Evolutionary conservation across 2,113 vertebrate genomes (phyloP).

Genomic region (Pavo muticus): DNA sequence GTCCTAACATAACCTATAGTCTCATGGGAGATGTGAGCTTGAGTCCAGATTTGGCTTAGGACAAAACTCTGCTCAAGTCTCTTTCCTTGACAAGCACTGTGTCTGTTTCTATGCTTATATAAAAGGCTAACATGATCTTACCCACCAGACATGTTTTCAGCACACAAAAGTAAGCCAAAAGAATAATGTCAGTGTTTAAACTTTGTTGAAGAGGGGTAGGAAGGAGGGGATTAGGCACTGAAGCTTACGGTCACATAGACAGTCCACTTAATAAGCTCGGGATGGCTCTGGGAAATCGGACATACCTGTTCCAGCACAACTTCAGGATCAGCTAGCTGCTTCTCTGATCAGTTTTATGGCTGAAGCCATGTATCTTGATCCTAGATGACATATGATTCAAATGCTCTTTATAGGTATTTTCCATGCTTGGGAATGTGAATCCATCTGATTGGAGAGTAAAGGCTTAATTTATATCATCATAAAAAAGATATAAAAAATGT

Average conservation of each 20-base stretch:
- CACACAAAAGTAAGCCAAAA: background rate
- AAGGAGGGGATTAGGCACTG: background rate
- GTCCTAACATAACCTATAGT: background rate
- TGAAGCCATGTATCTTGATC: background rate
- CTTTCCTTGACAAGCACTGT: background rate
- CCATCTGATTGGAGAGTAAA: background rate
- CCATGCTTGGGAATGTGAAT: background rate
- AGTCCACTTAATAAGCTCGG: accelerated
- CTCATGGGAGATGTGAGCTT: background rate
- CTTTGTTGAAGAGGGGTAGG: background rate
- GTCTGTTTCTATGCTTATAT: background rate
- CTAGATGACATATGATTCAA: background rate
- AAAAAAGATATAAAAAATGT: background rate
- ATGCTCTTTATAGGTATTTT: background rate
- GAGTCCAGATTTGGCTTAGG: background rate
- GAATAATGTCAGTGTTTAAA: background rate
- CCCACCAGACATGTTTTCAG: background rate
- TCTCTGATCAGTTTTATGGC: background rate
- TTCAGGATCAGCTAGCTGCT: background rate
- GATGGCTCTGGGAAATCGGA: background rate
- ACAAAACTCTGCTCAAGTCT: background rate
- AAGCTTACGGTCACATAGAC: background rate
- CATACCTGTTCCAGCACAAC: background rate
- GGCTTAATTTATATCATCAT: background rate
- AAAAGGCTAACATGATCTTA: background rate